Percentiles rank a stretch among this genome's conserved stretches.
Conservation (phyloP, 2,888 invertebrate species). For the Mesorhabditis spiculigera region DNA sequence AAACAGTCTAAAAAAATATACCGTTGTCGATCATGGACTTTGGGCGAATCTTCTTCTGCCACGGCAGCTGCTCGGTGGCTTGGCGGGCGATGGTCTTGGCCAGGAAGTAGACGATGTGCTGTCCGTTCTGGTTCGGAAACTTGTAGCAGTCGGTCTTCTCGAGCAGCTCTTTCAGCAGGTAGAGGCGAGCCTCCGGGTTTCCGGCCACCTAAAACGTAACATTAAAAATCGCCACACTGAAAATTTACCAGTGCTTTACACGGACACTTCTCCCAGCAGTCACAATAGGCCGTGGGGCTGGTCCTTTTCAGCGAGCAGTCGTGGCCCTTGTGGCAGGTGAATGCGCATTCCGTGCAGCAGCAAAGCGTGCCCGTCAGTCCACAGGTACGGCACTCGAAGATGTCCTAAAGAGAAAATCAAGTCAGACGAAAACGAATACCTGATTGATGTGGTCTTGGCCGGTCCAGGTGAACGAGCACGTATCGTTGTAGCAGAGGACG, state of each 20-base stretch:
- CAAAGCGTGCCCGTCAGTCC: slow-evolving; percentile 85
- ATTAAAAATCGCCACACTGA: not conserved
- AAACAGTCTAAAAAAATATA: not conserved
- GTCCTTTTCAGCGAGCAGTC: slow-evolving; percentile 61
- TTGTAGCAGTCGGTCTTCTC: slow-evolving; percentile 86
- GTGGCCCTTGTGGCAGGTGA: slow-evolving; percentile 89
- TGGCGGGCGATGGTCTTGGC: slow-evolving; percentile 96
- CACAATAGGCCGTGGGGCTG: slow-evolving; percentile 95
- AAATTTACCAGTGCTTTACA: slow-evolving; percentile 78
- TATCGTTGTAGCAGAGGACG: slow-evolving; percentile 95
- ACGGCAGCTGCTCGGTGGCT: slow-evolving; percentile 88
- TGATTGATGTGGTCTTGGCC: slow-evolving; percentile 65
- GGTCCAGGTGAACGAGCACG: slow-evolving; percentile 99
- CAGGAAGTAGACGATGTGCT: slow-evolving; percentile 90
- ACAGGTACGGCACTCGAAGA: slow-evolving; percentile 97
- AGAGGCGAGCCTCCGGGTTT: slow-evolving; percentile 78
- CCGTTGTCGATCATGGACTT: no score
- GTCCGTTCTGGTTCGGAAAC: slow-evolving; percentile 81
- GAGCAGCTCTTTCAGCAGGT: slow-evolving; percentile 80
- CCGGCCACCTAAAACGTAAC: slow-evolving; percentile 65
- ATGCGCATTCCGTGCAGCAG: slow-evolving; percentile 97
- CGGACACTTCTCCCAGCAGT: slow-evolving; percentile 99
- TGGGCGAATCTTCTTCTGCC: slow-evolving; percentile 54
- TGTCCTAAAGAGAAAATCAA: slow-evolving; percentile 70
- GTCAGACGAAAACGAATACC: not conserved